Base-by-base conservation (phyloP, 1,140 invertebrate species). In the Euwallacea similis region DNA sequence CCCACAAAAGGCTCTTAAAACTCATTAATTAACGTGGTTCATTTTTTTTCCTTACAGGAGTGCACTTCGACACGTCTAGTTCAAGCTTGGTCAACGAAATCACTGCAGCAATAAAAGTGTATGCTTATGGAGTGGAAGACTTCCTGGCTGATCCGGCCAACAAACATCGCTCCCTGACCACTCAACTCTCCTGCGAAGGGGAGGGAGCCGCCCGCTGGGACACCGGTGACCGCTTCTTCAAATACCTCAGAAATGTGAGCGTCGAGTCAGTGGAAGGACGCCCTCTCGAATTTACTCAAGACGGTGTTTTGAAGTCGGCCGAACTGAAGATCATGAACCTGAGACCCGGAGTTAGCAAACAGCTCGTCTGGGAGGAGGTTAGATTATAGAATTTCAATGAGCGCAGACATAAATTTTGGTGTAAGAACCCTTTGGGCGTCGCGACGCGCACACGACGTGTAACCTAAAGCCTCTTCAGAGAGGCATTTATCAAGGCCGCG, bases 321-420 rank as follows among this genome's bases (percentile, higher is more conserved):
- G 93, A 97, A 81, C 83, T 98, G 65, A 93, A 95, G 83, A 95
- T 98, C 71, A 93, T 97, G 91, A 98, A 98, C 82, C 84, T 97
- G 6, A 85, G 93, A 54, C 88, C 92, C 0, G 90, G 91, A 11
- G 86, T 90, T 10, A 91, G 90, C 73, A 89, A 90, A 79, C 89
- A 92, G 80, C 85, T 93, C 11, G 88, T 92, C 16, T 98, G 95
- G 95, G 94, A 96, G 80, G 92, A 95, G 88, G 93, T 94, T 79
- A 87, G 86, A 65, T 61, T 61, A n/a, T 7, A 43, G 2, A 50
- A 50, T 50, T 50, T 50, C 9, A 50, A 10, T 50, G 21, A 33
- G 21, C 21, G 21, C 21, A 33, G 46, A 50, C 46, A 50, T 50
- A 50, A 50, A 50, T 50, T 50, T 50, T 50, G 1, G 46, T 50